Evolutionary conservation across 2,888 invertebrate genomes (phyloP).

Genomic region (Stegophylla sp.): DNA sequence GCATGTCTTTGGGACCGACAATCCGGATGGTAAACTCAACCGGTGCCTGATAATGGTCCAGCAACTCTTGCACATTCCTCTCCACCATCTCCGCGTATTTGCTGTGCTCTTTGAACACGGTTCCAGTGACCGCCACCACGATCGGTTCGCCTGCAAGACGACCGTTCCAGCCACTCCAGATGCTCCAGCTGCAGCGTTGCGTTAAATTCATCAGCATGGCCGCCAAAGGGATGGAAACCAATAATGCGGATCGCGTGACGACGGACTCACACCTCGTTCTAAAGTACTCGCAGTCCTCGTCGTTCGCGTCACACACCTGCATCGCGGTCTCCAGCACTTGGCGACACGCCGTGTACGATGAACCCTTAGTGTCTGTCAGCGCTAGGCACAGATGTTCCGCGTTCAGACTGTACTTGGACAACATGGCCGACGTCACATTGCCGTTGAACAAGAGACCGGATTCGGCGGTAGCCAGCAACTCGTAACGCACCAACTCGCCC

Average conservation of each 20-base stretch:
- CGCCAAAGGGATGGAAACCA: not conserved
- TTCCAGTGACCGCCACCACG: too few species aligned
- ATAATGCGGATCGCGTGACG: constrained; percentile 16
- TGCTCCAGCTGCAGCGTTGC: too few species aligned
- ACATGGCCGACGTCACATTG: not conserved
- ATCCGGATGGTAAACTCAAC: too few species aligned
- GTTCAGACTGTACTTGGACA: not conserved
- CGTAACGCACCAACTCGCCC: constrained; percentile 18
- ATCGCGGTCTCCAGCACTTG: not conserved
- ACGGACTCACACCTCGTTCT: constrained; percentile 16
- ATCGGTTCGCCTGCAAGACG: too few species aligned
- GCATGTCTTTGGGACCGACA: too few species aligned
- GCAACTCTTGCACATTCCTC: too few species aligned
- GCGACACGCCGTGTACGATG: not conserved
- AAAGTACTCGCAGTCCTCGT: constrained; percentile 24
- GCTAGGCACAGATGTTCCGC: constrained; percentile 4
- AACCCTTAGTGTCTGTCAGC: not conserved
- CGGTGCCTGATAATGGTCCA: too few species aligned
- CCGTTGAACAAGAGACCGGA: not conserved
- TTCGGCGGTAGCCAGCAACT: not conserved
- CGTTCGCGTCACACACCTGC: not conserved
- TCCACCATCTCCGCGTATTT: too few species aligned
- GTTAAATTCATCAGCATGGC: too few species aligned
- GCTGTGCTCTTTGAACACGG: too few species aligned
- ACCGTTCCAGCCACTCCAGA: too few species aligned